A percentile compares a stretch with the other conserved stretches of the same genome.
phyloP scores from a whole-genome alignment of 2,113 vertebrate species.

The Nerophis ophidion region DNA sequence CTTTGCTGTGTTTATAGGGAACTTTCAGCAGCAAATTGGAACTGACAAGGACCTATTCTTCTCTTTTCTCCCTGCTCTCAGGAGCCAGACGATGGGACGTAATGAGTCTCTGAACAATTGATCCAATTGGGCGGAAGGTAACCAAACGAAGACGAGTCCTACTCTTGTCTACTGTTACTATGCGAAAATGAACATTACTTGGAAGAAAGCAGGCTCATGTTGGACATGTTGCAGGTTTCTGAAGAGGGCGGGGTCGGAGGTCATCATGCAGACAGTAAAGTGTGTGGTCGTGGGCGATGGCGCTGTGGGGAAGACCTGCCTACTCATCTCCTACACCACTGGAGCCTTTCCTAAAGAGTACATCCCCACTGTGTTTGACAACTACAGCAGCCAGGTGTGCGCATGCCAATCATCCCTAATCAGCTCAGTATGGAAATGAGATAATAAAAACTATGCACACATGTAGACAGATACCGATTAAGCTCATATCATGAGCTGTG shows the following conservation, averaged over 20 bases:
- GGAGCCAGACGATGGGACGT: conserved; percentile 45
- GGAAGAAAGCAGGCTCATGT: background rate
- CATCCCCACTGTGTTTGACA: conserved; percentile 93
- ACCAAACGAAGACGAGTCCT: too few relatives aligned
- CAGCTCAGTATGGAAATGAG: too few relatives aligned
- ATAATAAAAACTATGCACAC: too few relatives aligned
- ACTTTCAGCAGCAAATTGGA: conserved; percentile 34
- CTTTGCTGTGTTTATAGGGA: too few relatives aligned
- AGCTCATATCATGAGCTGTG: too few relatives aligned
- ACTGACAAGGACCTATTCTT: conserved; percentile 7
- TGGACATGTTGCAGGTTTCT: conserved; percentile 60
- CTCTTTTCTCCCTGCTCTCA: background rate
- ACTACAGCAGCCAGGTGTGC: conserved; percentile 91
- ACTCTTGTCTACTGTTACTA: too few relatives aligned
- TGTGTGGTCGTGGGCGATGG: conserved; percentile 92
- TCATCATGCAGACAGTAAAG: conserved; percentile 94
- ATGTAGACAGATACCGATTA: too few relatives aligned
- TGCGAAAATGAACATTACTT: too few relatives aligned
- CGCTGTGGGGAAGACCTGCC: conserved; percentile 91
- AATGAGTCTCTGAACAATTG: conserved; percentile 34
- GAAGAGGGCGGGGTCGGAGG: conserved; percentile 31
- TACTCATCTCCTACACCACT: conserved; percentile 92
- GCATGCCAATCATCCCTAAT: background rate
- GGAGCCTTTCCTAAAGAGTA: conserved; percentile 93
- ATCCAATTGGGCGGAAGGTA: conserved; percentile 4